phyloP scores from a whole-genome alignment of 2,797 vertebrate species.

The Chelon labrosus region DNA sequence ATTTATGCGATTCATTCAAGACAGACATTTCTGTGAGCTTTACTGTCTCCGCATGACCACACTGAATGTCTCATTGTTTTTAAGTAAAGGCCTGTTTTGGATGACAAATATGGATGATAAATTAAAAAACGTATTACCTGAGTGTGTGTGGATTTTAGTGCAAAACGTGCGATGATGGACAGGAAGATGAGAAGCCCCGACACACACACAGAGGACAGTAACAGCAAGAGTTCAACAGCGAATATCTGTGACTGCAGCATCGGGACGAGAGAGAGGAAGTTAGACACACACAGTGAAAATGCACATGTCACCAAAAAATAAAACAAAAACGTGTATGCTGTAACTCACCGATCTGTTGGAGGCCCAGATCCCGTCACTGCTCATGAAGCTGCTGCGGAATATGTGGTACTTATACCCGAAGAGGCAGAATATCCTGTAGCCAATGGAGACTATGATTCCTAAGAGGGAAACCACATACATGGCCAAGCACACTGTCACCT shows the following conservation, averaged over 20 bases:
- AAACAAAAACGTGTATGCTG: background rate
- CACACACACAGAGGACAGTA: slow-evolving; percentile 50
- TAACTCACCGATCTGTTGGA: background rate
- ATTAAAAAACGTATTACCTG: slow-evolving; percentile 57
- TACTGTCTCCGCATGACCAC: too few species aligned
- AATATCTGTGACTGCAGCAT: accelerated
- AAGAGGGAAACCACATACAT: slow-evolving; percentile 73
- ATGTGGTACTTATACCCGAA: accelerated
- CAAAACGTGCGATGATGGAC: slow-evolving; percentile 47
- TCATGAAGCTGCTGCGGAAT: too few species aligned
- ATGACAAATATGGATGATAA: background rate
- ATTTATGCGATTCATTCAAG: too few species aligned
- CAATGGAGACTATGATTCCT: slow-evolving; percentile 41
- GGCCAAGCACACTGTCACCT: slow-evolving; percentile 78
- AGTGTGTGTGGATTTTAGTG: slow-evolving; percentile 71
- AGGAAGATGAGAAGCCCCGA: slow-evolving; percentile 73
- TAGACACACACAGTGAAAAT: background rate
- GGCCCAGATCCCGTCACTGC: accelerated
- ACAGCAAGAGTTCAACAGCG: slow-evolving; percentile 47
- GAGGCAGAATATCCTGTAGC: background rate
- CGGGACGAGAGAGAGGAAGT: background rate
- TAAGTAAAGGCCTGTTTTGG: background rate
- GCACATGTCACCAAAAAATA: background rate
- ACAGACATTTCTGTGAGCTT: too few species aligned
- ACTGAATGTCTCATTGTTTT: too few species aligned